Percentiles rank a stretch among this genome's conserved stretches.
These are phyloP conservation scores for Tarsius wallacei DNA, from an alignment of 2,797 vertebrate species.

Conservation along the genomic window DNA sequence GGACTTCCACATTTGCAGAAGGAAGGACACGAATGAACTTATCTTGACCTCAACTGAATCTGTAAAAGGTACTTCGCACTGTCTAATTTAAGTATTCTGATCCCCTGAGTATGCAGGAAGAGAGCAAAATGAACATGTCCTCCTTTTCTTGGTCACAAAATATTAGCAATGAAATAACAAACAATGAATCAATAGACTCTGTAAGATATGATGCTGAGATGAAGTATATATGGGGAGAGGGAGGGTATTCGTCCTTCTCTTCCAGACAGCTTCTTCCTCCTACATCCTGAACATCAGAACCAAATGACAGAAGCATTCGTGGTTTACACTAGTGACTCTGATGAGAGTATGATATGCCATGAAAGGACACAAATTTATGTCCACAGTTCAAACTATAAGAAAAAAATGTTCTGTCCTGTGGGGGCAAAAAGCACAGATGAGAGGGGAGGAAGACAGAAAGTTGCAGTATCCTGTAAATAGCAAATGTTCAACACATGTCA, in stretches of 20 bases:
- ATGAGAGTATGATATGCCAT: not conserved
- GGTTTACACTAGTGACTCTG: not conserved
- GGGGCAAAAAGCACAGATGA: not conserved
- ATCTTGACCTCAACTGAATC: not conserved
- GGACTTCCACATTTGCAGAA: not conserved
- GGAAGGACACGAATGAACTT: not conserved
- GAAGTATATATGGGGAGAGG: no score
- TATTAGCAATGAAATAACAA: slow-evolving; percentile 17
- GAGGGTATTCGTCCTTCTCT: not conserved
- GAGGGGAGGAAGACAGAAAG: not conserved
- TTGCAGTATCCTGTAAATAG: not conserved
- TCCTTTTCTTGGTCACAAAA: not conserved
- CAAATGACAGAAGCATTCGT: not conserved
- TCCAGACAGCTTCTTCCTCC: not conserved
- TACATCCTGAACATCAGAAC: not conserved
- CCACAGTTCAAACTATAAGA: not conserved
- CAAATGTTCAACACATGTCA: not conserved
- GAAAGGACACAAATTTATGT: not conserved
- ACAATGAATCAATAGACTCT: not conserved
- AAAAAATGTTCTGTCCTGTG: not conserved
- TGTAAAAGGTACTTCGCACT: not conserved
- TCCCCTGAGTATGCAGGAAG: not conserved
- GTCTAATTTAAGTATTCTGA: not conserved
- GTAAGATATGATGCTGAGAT: not conserved
- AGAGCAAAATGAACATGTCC: not conserved